Evolutionary conservation across 1,140 invertebrate genomes (phyloP), one percentile per base, ranked within the genome.

Genomic region (Tetragonula clypearis): DNA sequence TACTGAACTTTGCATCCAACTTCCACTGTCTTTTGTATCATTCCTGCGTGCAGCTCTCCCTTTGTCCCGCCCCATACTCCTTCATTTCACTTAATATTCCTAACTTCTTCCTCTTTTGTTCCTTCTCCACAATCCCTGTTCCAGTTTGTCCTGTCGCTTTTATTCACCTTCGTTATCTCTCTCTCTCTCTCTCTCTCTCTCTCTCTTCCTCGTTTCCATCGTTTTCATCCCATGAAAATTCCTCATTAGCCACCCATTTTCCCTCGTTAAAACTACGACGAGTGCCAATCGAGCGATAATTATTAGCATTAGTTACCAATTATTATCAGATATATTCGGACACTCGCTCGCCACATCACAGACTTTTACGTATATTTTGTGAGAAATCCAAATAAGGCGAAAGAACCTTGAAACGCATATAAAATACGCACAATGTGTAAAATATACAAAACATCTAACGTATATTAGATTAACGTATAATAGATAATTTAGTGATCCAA

Each of bases 1-100:
- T 78, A 78, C 35, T 26, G 75, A 78, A 65, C 75, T 78, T 76
- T 60, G 30, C 60, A 76, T 76, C 74, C 74, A 76, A 60, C 56
- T 76, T 60, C 56, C 35, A 76, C 56, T 60, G 74, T 76, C 74
- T 76, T 76, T 76, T 78, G 23, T 65, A 78, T 23, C 58, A 62
- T 49, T 35, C 35, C 35, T 3, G 21, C n/a, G n/a, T 21, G 15
- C 26, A 41, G 15, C 49, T 55, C 41, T 17, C 17, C 26, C 75
- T 78, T 65, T 65, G 75, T 65, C 56, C 21, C 53, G 14, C 23
- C 62, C 6, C 58, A 60, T 53, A 15, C 75, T 58, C 12, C 75
- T 65, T 56, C 55, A 23, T 62, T 60, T 41, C 17, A 26, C 75
- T 65, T 78, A 78, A 78, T 78, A 78, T 49, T 78, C 60, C 74